Evolutionary conservation across 2,888 invertebrate genomes (phyloP).

Genomic region (Drosophila pseudotalamancana): DNA sequence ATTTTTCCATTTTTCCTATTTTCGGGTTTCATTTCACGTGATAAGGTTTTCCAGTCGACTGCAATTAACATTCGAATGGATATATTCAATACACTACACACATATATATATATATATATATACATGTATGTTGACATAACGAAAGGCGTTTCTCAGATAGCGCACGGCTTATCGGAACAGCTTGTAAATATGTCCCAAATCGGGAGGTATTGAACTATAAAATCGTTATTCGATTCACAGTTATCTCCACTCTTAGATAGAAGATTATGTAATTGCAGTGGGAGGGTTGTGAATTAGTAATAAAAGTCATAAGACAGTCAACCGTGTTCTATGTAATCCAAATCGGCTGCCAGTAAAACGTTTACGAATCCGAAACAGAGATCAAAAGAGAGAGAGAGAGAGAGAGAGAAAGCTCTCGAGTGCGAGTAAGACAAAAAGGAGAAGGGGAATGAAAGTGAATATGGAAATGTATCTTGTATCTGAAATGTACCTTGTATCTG

Average conservation of each 20-base stretch:
- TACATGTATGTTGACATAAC: slow-evolving; percentile 50
- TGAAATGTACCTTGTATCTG: slow-evolving; percentile 6
- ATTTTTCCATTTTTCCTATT: slow-evolving; percentile 1
- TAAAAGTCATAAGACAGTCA: background rate
- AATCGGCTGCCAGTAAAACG: background rate
- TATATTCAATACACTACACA: slow-evolving; percentile 26
- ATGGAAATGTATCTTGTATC: background rate
- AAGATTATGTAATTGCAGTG: background rate
- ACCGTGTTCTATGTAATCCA: background rate
- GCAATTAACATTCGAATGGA: slow-evolving; percentile 33
- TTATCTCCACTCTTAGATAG: background rate
- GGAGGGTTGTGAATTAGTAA: background rate
- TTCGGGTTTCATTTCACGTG: slow-evolving; percentile 4
- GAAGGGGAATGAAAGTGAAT: no score
- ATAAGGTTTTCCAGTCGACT: slow-evolving; percentile 36
- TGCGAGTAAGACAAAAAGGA: no score
- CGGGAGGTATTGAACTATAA: background rate
- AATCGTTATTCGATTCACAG: slow-evolving; percentile 3
- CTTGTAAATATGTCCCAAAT: slow-evolving; percentile 2
- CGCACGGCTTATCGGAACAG: background rate
- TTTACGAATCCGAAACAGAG: background rate
- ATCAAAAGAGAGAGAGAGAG: background rate
- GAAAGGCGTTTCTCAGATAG: slow-evolving; percentile 49
- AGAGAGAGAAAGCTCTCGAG: no score
- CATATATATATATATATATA: no score